Conservation (phyloP, 2,888 invertebrate genomes). For the Ichneumoninae sp. region DNA sequence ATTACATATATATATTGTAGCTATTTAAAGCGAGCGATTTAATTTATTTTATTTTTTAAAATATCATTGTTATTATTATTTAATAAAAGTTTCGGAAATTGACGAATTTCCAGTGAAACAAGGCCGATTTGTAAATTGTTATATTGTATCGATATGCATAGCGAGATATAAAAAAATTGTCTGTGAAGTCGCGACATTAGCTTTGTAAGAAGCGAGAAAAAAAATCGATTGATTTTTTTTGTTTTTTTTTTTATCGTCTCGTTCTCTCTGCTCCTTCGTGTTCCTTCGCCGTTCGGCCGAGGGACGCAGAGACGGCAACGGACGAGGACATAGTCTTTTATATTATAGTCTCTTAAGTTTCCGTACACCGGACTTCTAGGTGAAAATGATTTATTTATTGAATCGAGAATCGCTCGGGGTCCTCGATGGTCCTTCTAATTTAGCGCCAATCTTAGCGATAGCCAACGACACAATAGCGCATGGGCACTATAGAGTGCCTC, state of each 20-base stretch:
- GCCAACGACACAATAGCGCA: constrained; percentile 73
- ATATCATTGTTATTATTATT: constrained; percentile 59
- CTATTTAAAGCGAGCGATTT: constrained; percentile 68
- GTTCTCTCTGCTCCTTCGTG: constrained; percentile 20
- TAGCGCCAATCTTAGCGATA: constrained; percentile 71
- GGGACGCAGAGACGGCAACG: neutral
- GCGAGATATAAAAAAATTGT: constrained; percentile 53
- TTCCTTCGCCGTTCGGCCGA: constrained; percentile 14
- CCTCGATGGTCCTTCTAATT: constrained; percentile 58
- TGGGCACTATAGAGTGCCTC: constrained; percentile 79
- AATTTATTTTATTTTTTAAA: constrained; percentile 71
- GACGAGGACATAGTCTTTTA: constrained; percentile 38
- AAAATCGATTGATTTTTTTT: constrained; percentile 19
- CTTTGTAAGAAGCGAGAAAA: constrained; percentile 30
- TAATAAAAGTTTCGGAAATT: constrained; percentile 41
- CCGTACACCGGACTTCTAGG: constrained; percentile 34
- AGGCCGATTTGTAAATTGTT: constrained; percentile 61
- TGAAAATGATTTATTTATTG: constrained; percentile 50
- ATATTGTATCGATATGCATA: constrained; percentile 59
- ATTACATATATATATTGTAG: constrained; percentile 66
- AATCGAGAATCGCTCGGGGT: constrained; percentile 47
- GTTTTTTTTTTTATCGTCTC: neutral
- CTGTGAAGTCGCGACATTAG: constrained; percentile 31
- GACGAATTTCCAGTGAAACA: constrained; percentile 27
- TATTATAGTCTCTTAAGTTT: constrained; percentile 42